Evolutionary conservation across 2,797 vertebrate species (phyloP), one percentile per base, ranked within the genome.

Genomic region (Melanogrammus aeglefinus): DNA sequence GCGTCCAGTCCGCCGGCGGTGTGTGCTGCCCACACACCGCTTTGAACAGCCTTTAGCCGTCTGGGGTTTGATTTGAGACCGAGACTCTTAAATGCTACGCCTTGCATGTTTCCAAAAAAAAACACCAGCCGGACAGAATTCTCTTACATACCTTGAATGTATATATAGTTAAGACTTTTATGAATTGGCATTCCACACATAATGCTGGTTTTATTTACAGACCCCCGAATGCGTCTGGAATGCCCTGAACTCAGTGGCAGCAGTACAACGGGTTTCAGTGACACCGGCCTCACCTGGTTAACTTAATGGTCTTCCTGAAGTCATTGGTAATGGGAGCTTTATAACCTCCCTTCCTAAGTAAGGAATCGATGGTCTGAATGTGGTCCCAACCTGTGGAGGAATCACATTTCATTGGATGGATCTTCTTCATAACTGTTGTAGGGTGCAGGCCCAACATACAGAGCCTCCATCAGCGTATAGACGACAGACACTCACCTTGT

Each of bases 221-320:
- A 69, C 24, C n/a, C n/a, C 63, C 13, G n/a, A 27, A 69, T 69
- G 63, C 24, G 24, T 69, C 63, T 27, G 63, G 63, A 27, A 69
- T 12, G 24, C 29, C 8, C 9, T 63, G 57, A 1, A 24, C 8
- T 69, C 24, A 27, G 63, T 69, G n/a, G 63, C 24, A 4, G 12
- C n/a, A 12, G 63, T 27, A 27, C n/a, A 27, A n/a, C 51, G 0
- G 12, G 16, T 73, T 35, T 2, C 8, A 36, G 36, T 6, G 72
- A 35, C 38, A 27, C 39, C 14, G 24, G 13, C 74, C 88, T 89
- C 95, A 99, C 98, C 98, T 99, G 96, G 98, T 99, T 96, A 99
- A 96, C 95, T 99, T 99, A 95, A 99, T 99, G 93, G 97, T 98
- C 96, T 99, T 99, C 97, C 98, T 99, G 97, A 99, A 99, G 94